These are phyloP conservation scores for Myzus persicae DNA, from an alignment of 1,140 invertebrate species.

Conservation along the genomic window DNA sequence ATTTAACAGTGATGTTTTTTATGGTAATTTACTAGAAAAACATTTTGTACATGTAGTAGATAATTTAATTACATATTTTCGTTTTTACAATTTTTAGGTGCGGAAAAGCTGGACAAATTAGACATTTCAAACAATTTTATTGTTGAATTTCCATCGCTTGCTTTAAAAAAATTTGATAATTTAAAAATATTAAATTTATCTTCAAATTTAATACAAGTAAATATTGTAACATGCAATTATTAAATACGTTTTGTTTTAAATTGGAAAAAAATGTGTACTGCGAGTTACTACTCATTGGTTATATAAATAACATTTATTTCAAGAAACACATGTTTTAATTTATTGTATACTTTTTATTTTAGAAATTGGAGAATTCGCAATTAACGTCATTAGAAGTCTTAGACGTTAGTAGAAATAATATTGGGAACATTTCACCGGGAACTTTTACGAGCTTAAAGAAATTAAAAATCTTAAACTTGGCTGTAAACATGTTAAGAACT, in stretches of 20 bases:
- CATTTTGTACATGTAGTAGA: neutral
- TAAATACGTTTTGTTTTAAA: neutral
- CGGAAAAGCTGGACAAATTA: constrained; percentile 76
- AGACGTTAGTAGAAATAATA: constrained; percentile 84
- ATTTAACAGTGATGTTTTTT: constrained; percentile 83
- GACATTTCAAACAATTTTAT: constrained; percentile 88
- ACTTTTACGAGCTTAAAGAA: constrained; percentile 78
- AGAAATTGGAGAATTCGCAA: constrained; percentile 76
- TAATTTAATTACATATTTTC: neutral
- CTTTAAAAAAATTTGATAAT: constrained; percentile 73
- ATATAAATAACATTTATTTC: neutral
- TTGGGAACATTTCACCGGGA: constrained; percentile 80
- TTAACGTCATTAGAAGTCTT: constrained; percentile 74
- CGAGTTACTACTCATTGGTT: neutral
- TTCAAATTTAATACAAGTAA: constrained; percentile 82
- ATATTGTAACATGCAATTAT: neutral
- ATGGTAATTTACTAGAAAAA: constrained; percentile 65
- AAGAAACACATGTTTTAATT: neutral
- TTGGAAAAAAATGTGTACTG: neutral
- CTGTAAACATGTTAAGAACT: constrained; percentile 84
- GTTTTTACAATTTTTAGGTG: constrained; percentile 66
- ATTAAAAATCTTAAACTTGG: constrained; percentile 79
- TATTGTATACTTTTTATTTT: constrained; percentile 63
- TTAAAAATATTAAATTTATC: constrained; percentile 80
- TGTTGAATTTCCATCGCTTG: constrained; percentile 78